Evolutionary conservation across 2,113 vertebrate genomes (phyloP), one percentile per base, ranked within the genome.

Genomic region (Gobiocypris rarus): DNA sequence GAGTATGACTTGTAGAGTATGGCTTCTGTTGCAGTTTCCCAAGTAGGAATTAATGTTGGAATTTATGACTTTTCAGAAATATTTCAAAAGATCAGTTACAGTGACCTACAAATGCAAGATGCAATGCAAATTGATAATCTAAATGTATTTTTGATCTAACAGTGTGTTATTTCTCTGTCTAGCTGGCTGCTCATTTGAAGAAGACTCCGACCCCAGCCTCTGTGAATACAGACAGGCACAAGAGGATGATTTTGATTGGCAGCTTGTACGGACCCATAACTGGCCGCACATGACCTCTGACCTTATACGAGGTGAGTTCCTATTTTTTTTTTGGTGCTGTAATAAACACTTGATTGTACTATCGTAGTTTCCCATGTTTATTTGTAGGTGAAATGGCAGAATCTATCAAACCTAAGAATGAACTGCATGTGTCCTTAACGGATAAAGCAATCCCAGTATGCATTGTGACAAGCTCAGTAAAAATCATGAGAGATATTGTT

Each of bases 161-260:
- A 52, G 0, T 24, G 22, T 83, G 70, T 31, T 78, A 63, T 22
- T 17, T 48, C 9, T 90, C n/a, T 77, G 45, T 48, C n/a, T 85
- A 97, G 97, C 95, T 0, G 97, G 96, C 88, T 98, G 97, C 80
- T 97, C 97, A 75, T 99, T 99, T 0, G 97, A 98, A 58, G 96
- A 96, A 90, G 94, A 94, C 73, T 92, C 94, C 0, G 96, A 97
- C 81, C 92, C 93, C 0, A 93, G 92, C 87, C 93, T 96, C 85
- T 97, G 97, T 0, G 97, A 97, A 81, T 98, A 96, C 94, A 94
- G 95, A 83, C 97, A 97, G 89, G 95, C 96, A 0, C 94, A 96
- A 77, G 95, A 98, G 0, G 96, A 98, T 26, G 97, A 99, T 93
- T 98, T 98, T 76, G 96, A 96, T 85, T 98, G 97, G 97, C 96